Conservation (phyloP, 2,113 vertebrate species). For the Peromyscus maniculatus region DNA sequence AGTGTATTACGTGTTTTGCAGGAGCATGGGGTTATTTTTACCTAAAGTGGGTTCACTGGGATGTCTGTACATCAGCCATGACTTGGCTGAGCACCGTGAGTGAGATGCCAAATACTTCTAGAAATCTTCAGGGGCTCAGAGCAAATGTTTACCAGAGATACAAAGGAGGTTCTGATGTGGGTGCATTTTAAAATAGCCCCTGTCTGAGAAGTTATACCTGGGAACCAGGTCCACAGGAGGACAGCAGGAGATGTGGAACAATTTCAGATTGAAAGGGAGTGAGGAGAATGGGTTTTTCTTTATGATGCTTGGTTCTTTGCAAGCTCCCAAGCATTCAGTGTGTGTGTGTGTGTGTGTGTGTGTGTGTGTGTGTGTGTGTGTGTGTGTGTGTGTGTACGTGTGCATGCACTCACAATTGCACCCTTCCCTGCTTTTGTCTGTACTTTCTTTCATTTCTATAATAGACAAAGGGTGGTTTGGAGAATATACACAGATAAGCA, state of each 20-base stretch:
- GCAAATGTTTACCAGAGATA: background rate
- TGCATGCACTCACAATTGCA: background rate
- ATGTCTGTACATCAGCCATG: background rate
- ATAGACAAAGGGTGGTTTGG: background rate
- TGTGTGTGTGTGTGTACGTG: background rate
- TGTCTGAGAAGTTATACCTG: constrained; percentile 22
- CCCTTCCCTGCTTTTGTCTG: background rate
- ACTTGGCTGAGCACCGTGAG: background rate
- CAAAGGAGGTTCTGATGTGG: constrained; percentile 8
- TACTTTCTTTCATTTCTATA: background rate
- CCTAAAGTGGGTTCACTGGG: background rate
- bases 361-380: too few species aligned
- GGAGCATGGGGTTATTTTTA: background rate
- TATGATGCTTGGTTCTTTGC: background rate
- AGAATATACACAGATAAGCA: constrained; percentile 20
- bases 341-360: too few species aligned
- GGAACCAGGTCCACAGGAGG: background rate
- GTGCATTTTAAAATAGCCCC: background rate
- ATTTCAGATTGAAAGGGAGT: background rate
- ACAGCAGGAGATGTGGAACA: background rate
- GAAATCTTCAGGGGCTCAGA: background rate
- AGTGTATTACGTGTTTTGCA: background rate
- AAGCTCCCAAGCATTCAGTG: background rate
- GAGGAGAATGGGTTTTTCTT: background rate
- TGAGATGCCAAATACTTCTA: constrained; percentile 45